Evolutionary conservation across 2,888 invertebrate genomes (phyloP).

Genomic region (Melanostoma scalare): DNA sequence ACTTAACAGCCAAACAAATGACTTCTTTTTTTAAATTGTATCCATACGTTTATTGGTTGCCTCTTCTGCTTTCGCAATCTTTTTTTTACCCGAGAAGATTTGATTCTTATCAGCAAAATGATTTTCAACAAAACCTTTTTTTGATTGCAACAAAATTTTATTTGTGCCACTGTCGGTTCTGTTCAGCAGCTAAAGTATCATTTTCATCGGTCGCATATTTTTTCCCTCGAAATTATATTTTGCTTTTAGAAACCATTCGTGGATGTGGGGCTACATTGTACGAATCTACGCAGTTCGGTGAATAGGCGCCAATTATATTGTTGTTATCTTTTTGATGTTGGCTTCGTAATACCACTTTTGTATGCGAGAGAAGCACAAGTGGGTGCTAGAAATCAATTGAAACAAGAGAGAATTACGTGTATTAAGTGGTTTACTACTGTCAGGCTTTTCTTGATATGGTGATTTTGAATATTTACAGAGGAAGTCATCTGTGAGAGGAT

Average conservation of each 20-base stretch:
- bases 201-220: neutral
- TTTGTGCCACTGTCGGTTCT: too few species aligned
- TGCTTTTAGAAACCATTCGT: constrained; percentile 30
- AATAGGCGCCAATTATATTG: constrained; percentile 60
- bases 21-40: too few species aligned
- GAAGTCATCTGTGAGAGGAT: too few species aligned
- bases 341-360: neutral
- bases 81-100: too few species aligned
- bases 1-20: too few species aligned
- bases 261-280: constrained; percentile 23
- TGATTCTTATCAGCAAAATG: too few species aligned
- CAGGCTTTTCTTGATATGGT: neutral
- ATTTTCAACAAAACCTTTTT: too few species aligned
- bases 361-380: neutral
- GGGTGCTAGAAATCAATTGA: constrained; percentile 32
- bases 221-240: constrained; percentile 24
- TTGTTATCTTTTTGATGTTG: constrained; percentile 32
- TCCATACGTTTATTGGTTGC: too few species aligned
- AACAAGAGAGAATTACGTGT: neutral
- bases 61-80: too few species aligned
- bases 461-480: too few species aligned
- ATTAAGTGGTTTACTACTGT: constrained; percentile 4
- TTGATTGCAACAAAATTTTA: too few species aligned
- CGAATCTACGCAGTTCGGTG: constrained; percentile 32
- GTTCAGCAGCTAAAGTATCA: too few species aligned